Evolutionary conservation across 2,113 vertebrate genomes (phyloP).

Genomic region (Tachysurus fulvidraco): DNA sequence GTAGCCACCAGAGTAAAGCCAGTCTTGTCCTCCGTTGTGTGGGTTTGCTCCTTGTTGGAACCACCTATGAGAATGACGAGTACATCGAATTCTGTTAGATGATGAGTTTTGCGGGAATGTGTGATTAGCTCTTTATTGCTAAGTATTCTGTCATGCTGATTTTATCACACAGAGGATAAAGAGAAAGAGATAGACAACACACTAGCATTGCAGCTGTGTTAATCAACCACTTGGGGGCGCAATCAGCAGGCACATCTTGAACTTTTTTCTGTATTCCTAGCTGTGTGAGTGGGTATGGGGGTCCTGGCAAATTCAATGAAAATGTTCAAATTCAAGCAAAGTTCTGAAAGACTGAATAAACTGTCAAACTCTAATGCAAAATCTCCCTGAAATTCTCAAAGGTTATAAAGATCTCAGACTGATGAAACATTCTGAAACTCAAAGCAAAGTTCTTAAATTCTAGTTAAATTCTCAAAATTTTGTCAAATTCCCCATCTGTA

Average conservation of each 20-base stretch:
- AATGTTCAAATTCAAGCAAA: not conserved
- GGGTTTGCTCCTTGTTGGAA: constrained; percentile 93
- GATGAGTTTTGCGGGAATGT: not conserved
- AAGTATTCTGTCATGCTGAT: not conserved
- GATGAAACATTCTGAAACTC: not conserved
- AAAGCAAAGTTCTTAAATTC: not conserved
- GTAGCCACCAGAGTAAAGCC: constrained; percentile 93
- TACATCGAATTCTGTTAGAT: not conserved
- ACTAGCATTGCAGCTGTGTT: constrained; percentile 43
- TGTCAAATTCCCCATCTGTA: not conserved
- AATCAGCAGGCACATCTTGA: constrained; percentile 22
- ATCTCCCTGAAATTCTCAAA: not conserved
- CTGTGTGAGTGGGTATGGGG: not conserved
- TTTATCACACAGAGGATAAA: not conserved
- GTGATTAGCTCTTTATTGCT: not conserved
- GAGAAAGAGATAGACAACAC: not conserved
- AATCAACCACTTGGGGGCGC: constrained; percentile 53
- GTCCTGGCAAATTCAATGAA: constrained; percentile 5
- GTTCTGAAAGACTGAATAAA: not conserved
- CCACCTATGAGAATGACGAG: constrained; percentile 78
- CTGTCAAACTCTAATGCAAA: not conserved
- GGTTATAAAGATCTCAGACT: too few species aligned
- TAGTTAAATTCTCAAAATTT: not conserved
- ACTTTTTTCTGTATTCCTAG: not conserved
- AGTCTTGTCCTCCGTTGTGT: constrained; percentile 89